These are phyloP conservation scores for Schizopygopsis pylzovi DNA, from an alignment of 2,797 vertebrate genomes.

Conservation along the genomic window DNA sequence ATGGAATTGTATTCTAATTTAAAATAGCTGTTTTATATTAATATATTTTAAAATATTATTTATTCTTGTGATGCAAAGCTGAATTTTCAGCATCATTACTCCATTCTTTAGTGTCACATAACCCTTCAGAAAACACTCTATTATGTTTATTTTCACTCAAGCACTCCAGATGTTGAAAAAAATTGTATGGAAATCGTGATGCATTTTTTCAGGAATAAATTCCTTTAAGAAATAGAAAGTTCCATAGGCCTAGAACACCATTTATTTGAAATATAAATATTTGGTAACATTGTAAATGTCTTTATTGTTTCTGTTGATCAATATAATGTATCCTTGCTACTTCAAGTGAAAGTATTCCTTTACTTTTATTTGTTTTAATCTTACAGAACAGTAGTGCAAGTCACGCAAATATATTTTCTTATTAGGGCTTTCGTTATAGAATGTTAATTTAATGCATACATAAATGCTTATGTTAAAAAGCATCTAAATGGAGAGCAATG, in stretches of 20 bases:
- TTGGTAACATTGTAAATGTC: background rate
- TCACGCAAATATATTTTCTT: background rate
- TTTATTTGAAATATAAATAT: background rate
- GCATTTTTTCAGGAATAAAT: too few species aligned
- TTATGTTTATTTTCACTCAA: background rate
- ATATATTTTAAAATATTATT: background rate
- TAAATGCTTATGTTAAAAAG: background rate
- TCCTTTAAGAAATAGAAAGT: background rate
- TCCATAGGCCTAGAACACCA: background rate
- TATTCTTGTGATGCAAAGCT: background rate
- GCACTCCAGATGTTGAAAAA: background rate
- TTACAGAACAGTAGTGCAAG: background rate
- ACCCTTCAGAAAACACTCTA: background rate
- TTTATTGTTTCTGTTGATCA: background rate
- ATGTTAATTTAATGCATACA: background rate
- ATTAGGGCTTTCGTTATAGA: background rate
- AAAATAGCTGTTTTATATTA: background rate
- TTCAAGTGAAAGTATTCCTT: background rate
- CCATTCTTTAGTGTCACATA: background rate
- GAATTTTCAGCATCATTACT: background rate
- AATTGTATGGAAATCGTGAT: too few species aligned
- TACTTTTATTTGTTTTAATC: background rate
- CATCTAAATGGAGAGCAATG: background rate
- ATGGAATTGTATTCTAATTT: background rate
- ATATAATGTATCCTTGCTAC: background rate